A percentile compares a stretch with the other conserved stretches of the same genome.
phyloP scores from a whole-genome alignment of 2,888 invertebrate species.

The Papilio gigon region DNA sequence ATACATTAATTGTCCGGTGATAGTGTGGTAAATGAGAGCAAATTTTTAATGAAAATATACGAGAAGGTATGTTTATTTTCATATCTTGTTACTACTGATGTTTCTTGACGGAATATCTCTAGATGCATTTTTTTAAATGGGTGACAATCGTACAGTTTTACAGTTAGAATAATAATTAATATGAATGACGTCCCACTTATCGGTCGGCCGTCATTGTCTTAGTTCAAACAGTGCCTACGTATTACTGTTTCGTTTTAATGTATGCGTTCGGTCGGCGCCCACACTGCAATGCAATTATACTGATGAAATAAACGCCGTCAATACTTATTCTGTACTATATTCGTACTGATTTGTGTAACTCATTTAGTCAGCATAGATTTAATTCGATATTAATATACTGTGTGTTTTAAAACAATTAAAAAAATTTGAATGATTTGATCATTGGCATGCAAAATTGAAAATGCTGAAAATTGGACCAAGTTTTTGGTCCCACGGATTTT shows the following conservation, averaged over 20 bases:
- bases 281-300: constrained; percentile 58
- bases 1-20: no score
- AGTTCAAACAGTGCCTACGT: constrained; percentile 51
- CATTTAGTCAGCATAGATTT: constrained; percentile 26
- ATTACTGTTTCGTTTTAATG: constrained; percentile 69
- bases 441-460: no score
- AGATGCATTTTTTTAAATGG: not conserved
- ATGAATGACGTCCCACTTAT: constrained; percentile 72
- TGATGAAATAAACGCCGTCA: constrained; percentile 47
- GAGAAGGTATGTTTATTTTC: not conserved
- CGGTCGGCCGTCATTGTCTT: constrained; percentile 70
- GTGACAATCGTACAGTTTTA: constrained; percentile 21
- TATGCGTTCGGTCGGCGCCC: constrained; percentile 69
- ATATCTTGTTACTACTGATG: not conserved
- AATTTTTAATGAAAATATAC: not conserved
- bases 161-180: constrained; percentile 52
- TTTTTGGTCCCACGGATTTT: no score
- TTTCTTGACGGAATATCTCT: not conserved
- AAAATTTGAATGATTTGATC: no score
- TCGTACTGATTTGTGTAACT: constrained; percentile 41
- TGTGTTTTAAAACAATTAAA: no score
- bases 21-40: no score
- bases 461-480: no score
- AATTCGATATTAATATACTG: constrained; percentile 27
- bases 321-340: no score